A percentile compares a stretch with the other conserved stretches of the same genome.
These are phyloP conservation scores for Hetaerina titia DNA, from an alignment of 2,888 invertebrate genomes.

Conservation along the genomic window DNA sequence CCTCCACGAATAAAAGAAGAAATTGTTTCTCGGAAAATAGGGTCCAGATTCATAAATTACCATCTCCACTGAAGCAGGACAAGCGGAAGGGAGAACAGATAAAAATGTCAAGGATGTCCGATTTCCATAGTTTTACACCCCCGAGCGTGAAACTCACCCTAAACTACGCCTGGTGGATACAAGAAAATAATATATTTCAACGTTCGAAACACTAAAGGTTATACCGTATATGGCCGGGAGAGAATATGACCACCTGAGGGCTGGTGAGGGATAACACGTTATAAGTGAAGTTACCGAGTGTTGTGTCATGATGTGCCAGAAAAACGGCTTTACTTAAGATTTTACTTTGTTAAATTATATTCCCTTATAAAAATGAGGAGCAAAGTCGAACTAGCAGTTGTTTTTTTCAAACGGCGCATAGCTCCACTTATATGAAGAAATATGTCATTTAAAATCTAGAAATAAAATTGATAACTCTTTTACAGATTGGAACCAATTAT, in stretches of 20 bases:
- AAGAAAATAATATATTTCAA: background rate
- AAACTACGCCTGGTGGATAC: background rate
- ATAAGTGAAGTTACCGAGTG: too few species aligned
- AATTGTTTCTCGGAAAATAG: background rate
- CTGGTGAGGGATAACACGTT: background rate
- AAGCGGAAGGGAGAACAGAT: conserved; percentile 5
- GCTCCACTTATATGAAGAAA: too few species aligned
- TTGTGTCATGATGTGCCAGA: too few species aligned
- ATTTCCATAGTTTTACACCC: conserved; percentile 39
- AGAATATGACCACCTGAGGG: background rate
- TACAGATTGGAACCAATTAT: too few species aligned
- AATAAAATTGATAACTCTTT: too few species aligned
- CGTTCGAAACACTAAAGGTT: background rate
- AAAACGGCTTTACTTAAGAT: too few species aligned
- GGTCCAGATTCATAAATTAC: background rate
- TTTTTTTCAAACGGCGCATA: too few species aligned
- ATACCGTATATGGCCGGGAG: background rate
- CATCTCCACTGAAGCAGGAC: background rate
- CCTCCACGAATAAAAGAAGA: background rate
- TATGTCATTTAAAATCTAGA: too few species aligned
- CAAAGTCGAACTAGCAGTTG: too few species aligned
- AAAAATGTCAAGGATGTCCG: background rate
- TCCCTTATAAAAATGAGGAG: too few species aligned
- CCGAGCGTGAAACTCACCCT: background rate
- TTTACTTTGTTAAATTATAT: too few species aligned